These are phyloP conservation scores for Linyphia triangularis DNA, from an alignment of 2,888 invertebrate genomes.

Conservation along the genomic window DNA sequence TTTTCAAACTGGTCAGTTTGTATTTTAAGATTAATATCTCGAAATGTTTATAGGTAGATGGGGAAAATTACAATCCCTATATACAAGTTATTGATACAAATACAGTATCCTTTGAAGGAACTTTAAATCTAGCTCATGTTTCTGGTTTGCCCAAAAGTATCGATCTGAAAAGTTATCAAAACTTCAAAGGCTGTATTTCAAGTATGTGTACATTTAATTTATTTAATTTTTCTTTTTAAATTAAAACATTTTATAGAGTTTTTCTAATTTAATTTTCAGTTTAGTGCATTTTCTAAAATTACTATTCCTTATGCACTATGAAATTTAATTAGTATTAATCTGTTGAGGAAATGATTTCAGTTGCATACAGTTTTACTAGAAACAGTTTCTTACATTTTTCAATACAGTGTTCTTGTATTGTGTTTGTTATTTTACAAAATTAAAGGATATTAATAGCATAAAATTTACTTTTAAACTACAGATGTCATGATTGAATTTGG, in stretches of 20 bases:
- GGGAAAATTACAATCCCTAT: slow-evolving; percentile 66
- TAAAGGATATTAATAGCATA: not conserved
- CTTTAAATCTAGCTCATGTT: slow-evolving; percentile 82
- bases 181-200: slow-evolving; percentile 93
- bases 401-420: not conserved
- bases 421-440: not conserved
- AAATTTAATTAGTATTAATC: too few relatives aligned
- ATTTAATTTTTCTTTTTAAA: not conserved
- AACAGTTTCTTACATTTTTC: not conserved
- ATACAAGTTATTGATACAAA: slow-evolving; percentile 52
- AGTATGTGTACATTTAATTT: slow-evolving; percentile 84
- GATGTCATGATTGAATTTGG: slow-evolving; percentile 93
- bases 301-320: too few relatives aligned
- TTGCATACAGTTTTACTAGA: not conserved
- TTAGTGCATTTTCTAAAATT: too few relatives aligned
- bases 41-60: slow-evolving; percentile 63
- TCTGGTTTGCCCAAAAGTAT: slow-evolving; percentile 90
- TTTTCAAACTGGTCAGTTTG: too few relatives aligned
- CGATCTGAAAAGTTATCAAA: slow-evolving; percentile 89
- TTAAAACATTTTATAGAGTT: too few relatives aligned
- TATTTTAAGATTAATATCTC: not conserved
- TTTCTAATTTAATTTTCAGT: too few relatives aligned
- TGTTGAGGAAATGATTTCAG: not conserved
- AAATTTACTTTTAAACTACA: slow-evolving; percentile 78
- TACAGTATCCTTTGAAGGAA: slow-evolving; percentile 41